Evolutionary conservation across 1,140 invertebrate species (phyloP), one percentile per base, ranked within the genome.

Genomic region (Halotydeus destructor): DNA sequence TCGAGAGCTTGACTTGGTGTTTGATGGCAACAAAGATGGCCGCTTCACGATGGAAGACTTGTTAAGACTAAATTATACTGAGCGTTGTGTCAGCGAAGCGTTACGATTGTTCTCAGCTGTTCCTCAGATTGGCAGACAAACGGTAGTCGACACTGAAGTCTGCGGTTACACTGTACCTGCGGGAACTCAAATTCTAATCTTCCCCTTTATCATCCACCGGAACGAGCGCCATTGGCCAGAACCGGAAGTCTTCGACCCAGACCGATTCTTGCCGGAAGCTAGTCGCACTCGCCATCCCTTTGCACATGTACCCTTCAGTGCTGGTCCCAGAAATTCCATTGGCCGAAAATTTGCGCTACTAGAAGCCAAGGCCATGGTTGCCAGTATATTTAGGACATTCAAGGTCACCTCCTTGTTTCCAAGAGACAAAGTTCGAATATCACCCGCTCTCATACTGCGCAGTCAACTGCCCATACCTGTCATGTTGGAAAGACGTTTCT

Each of bases 171-270:
- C 25, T 8, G 38, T 64, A 31, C 60, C 62, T 3, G 48, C 53
- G 41, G 64, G 61, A 12, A 57, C 57, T 9, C 60, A 56, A 9
- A 55, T 56, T n/a, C 48, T 61, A 16, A 52, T 68, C 22, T 42
- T 62, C 6, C 51, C 62, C 1, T 55, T 55, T 16, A 57, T 59
- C 47, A 48, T 82, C 24, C 80, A 84, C 54, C 64, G 72, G 36
- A 66, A 76, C 52, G 59, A 66, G 2, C 57, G 69, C 21, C 54
- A 69, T 22, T 83, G 69, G 54, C 65, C 69, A 21, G 65, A 81
- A 40, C 78, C 80, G 1, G 66, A 74, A 23, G 59, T 60, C 37
- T 83, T 78, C 54, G 67, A 79, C 57, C 79, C 80, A 0, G 74
- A 81, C 42, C 64, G 76, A 50, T 83, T 83, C 59, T 54, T 70